These are phyloP conservation scores for Dicranocentrus wangi DNA, from an alignment of 2,888 invertebrate genomes.

Conservation along the genomic window DNA sequence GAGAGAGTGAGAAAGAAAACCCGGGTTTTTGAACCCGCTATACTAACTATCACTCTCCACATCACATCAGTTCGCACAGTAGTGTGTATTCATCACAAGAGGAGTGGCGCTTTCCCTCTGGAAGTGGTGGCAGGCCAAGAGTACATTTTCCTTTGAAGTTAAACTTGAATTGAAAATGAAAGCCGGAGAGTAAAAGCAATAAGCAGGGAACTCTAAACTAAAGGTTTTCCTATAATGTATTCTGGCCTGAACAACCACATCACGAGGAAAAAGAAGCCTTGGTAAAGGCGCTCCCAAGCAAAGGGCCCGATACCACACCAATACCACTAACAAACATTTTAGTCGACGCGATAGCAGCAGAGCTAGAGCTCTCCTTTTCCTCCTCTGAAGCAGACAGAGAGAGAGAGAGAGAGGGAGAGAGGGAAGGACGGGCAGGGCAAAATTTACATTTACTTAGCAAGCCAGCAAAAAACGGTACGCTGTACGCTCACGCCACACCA, in stretches of 20 bases:
- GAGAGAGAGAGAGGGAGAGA: background rate
- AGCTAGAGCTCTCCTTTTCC: too few relatives aligned
- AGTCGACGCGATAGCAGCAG: too few relatives aligned
- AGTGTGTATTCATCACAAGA: too few relatives aligned
- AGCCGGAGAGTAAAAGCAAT: slow-evolving; percentile 9
- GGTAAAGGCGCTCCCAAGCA: too few relatives aligned
- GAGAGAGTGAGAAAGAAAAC: slow-evolving; percentile 16
- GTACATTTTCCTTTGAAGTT: slow-evolving; percentile 15
- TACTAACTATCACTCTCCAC: too few relatives aligned
- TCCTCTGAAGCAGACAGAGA: too few relatives aligned
- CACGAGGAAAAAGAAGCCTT: slow-evolving; percentile 8
- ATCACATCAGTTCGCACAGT: too few relatives aligned
- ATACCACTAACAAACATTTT: slow-evolving; percentile 43
- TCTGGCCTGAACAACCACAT: slow-evolving; percentile 5
- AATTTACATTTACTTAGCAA: slow-evolving; percentile 28
- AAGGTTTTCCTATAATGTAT: background rate
- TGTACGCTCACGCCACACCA: slow-evolving; percentile 22
- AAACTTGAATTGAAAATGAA: slow-evolving; percentile 45
- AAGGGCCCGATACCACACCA: slow-evolving; percentile 28
- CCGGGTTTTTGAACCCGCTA: background rate
- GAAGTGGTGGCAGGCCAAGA: slow-evolving; percentile 8
- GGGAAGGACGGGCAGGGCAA: slow-evolving; percentile 6
- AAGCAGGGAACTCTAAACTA: background rate
- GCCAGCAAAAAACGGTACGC: background rate
- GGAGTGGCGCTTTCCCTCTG: too few relatives aligned